Evolutionary conservation across 2,888 invertebrate genomes (phyloP), one percentile per base, ranked within the genome.

Genomic region (Caenorhabditis zanzibari): DNA sequence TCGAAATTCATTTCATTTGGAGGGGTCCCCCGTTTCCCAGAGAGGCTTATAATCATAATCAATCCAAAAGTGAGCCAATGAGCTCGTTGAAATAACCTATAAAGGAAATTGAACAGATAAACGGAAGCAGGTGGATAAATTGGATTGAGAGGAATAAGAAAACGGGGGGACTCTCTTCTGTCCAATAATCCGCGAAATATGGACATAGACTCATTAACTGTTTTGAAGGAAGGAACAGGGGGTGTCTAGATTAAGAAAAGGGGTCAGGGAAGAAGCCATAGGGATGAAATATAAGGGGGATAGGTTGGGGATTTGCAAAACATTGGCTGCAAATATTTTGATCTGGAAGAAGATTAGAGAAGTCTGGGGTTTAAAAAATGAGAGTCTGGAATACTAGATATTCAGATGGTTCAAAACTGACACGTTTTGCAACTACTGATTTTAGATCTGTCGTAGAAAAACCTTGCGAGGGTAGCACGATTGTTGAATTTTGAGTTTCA

Each of bases 21-120:
- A 4, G 26, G n/a, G 16, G 4, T 16, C 32, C 22, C 12, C 6
- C 47, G 28, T 19, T 59, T 32, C 22, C 59, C 24, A 59, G 0
- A n/a, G 54, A 56, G 26, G 26, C 26, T 22, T 56, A 38, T 47
- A 74, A 41, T 63, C 38, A 47, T 54, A 74, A 58, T 74, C 44
- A 28, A 59, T 61, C 52, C 68, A 68, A n/a, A 38, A 3, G 41
- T 19, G 26, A 47, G 19, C 54, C 14, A 38, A 26, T 26, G 58
- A 63, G 58, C 69, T 44, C 58, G 10, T 35, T 59, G 59, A 59
- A 72, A 72, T 72, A 59, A 66, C 35, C 66, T 66, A 7, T 38
- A 41, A 72, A 44, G 73, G 73, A 74, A 74, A 74, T 74, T 75
- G 75, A 47, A 58, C 56, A 63, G 63, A 63, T 63, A 63, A 44